A percentile compares a stretch with the other conserved stretches of the same genome.
phyloP scores from a whole-genome alignment of 2,113 vertebrate species.

The Poecilia latipinna region DNA sequence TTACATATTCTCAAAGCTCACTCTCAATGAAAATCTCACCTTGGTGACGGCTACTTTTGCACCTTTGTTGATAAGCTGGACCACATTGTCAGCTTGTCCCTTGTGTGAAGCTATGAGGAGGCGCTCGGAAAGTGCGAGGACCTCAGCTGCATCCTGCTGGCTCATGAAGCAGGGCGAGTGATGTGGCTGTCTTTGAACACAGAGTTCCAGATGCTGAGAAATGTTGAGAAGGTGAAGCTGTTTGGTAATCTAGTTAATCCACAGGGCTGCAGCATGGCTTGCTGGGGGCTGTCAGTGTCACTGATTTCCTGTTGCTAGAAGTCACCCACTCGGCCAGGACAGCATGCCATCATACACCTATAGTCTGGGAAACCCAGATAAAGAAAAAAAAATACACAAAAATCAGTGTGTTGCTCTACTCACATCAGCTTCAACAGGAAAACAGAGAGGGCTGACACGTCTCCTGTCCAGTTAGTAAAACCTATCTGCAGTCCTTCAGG shows the following conservation, averaged over 20 bases:
- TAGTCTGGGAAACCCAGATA: slow-evolving; percentile 73
- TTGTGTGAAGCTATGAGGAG: slow-evolving; percentile 97
- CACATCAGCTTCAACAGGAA: slow-evolving; percentile 46
- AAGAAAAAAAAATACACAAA: slow-evolving; percentile 51
- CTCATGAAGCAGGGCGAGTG: slow-evolving; percentile 92
- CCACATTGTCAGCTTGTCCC: slow-evolving; percentile 97
- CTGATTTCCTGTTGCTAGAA: slow-evolving; percentile 22
- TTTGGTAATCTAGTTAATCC: neutral
- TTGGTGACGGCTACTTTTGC: slow-evolving; percentile 97
- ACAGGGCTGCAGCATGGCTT: slow-evolving; percentile 30
- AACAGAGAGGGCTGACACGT: slow-evolving; percentile 6
- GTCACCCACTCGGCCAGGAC: slow-evolving; percentile 16
- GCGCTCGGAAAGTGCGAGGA: slow-evolving; percentile 95
- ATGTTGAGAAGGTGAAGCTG: slow-evolving; percentile 15
- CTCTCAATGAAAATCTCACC: slow-evolving; percentile 80
- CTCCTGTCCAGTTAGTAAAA: slow-evolving; percentile 19
- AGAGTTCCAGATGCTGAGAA: slow-evolving; percentile 16
- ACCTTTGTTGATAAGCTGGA: slow-evolving; percentile 98
- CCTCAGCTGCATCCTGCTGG: slow-evolving; percentile 92
- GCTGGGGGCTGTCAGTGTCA: neutral
- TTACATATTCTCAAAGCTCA: neutral
- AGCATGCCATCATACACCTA: slow-evolving; percentile 80
- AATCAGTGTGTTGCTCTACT: slow-evolving; percentile 1
- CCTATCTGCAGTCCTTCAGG: neutral
- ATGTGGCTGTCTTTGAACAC: slow-evolving; percentile 69